Conservation (phyloP, 2,113 vertebrate genomes). For the Cebus imitator region DNA sequence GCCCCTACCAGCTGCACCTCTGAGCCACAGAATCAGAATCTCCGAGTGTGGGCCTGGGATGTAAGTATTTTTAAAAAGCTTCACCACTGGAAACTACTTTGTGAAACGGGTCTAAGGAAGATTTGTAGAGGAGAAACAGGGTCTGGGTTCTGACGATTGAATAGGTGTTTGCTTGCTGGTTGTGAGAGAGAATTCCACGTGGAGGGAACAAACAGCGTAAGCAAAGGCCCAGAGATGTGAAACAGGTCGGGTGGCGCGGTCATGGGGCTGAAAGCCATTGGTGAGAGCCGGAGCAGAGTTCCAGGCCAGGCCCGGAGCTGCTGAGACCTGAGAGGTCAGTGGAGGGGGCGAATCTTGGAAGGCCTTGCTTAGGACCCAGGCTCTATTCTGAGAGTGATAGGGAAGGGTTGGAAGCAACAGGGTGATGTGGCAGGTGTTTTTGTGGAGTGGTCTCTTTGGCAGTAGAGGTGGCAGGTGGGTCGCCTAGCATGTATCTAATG, state of each 20-base stretch:
- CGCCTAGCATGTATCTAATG: not conserved
- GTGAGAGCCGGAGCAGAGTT: not conserved
- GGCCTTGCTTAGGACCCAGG: not conserved
- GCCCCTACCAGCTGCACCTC: not conserved
- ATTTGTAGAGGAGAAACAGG: not conserved
- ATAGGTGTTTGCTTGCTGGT: not conserved
- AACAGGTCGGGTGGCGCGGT: not conserved
- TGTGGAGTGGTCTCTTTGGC: not conserved
- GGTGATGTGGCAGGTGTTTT: not conserved
- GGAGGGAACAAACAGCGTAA: not conserved
- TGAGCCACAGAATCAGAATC: not conserved
- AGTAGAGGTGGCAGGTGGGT: rapidly evolving
- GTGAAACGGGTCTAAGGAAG: not conserved
- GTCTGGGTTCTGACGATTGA: not conserved
- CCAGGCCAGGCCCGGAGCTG: not conserved
- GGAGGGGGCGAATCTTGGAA: rapidly evolving
- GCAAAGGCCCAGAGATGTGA: not conserved
- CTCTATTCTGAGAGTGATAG: not conserved
- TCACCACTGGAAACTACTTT: not conserved
- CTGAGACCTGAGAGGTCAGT: not conserved
- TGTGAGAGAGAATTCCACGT: not conserved
- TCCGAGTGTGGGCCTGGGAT: not conserved
- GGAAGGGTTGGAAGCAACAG: not conserved
- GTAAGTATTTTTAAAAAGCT: not conserved
- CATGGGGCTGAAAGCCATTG: not conserved